These are phyloP conservation scores for Scelioninae gen. 2 DNA, from an alignment of 2,888 invertebrate genomes.

Conservation along the genomic window DNA sequence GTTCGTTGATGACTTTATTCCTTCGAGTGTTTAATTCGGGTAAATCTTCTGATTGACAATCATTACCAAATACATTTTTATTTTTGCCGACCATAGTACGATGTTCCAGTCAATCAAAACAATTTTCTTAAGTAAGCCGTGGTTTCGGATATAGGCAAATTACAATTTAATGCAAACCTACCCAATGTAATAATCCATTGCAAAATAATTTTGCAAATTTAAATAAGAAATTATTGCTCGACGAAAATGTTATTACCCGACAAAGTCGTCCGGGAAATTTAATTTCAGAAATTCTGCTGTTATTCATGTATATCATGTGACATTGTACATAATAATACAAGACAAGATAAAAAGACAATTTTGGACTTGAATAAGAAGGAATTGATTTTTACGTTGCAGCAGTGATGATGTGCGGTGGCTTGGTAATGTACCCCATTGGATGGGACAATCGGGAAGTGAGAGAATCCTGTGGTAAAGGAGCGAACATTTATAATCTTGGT, in stretches of 20 bases:
- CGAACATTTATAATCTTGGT: constrained; percentile 79
- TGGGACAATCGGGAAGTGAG: constrained; percentile 81
- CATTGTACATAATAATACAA: constrained; percentile 42
- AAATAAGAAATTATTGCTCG: constrained; percentile 9
- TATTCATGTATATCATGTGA: constrained; percentile 18
- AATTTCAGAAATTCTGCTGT: constrained; percentile 10
- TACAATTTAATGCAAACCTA: no score
- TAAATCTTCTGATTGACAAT: no score
- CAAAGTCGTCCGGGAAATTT: constrained; percentile 4
- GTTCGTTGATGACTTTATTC: no score
- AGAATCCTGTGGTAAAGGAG: constrained; percentile 79
- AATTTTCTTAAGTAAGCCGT: no score
- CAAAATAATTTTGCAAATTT: not conserved
- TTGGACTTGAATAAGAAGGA: constrained; percentile 36
- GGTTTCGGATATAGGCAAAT: no score
- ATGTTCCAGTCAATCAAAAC: no score
- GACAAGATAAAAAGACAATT: constrained; percentile 23
- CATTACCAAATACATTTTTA: no score
- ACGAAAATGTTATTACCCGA: not conserved
- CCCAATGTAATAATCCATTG: no score
- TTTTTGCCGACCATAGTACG: no score
- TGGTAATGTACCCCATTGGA: constrained; percentile 80
- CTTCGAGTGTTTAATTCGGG: no score
- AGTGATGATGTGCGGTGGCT: constrained; percentile 78
- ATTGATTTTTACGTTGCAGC: constrained; percentile 74